These are phyloP conservation scores for Micromussa lordhowensis DNA, from an alignment of 92 coral and sea anemone genomes.

Conservation along the genomic window DNA sequence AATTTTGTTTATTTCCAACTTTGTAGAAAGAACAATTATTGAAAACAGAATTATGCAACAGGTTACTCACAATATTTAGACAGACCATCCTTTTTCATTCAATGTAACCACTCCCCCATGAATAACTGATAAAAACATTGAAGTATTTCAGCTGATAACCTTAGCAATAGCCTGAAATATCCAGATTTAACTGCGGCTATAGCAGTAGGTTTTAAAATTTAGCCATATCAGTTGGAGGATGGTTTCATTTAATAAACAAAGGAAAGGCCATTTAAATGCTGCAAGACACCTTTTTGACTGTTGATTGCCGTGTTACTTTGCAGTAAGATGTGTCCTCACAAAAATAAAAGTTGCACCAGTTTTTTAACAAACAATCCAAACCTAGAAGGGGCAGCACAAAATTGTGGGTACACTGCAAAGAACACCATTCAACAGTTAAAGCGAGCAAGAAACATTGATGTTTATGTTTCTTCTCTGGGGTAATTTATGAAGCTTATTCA, in stretches of 20 bases:
- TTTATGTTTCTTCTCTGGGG: neutral
- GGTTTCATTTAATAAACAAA: neutral
- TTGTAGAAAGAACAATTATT: neutral
- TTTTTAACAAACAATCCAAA: neutral
- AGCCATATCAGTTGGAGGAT: neutral
- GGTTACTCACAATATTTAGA: neutral
- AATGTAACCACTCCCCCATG: slow-evolving; percentile 12
- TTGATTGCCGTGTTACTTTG: slow-evolving; percentile 26
- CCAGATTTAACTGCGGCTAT: neutral
- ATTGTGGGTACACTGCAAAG: slow-evolving; percentile 22
- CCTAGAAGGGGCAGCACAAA: neutral
- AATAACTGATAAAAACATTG: neutral
- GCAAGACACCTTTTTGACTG: slow-evolving; percentile 11
- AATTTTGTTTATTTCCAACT: slow-evolving; percentile 1
- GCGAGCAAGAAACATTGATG: neutral
- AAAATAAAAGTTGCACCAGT: neutral
- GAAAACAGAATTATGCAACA: slow-evolving; percentile 8
- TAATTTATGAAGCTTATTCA: slow-evolving; percentile 3
- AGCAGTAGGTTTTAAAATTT: neutral
- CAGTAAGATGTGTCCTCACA: slow-evolving; percentile 7
- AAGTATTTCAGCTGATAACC: neutral
- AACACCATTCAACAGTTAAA: slow-evolving; percentile 23
- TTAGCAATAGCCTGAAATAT: neutral
- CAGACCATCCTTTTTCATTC: neutral
- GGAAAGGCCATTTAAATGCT: neutral